Base-by-base conservation (phyloP, 2,797 vertebrate species). In the Sebastolobus alascanus region DNA sequence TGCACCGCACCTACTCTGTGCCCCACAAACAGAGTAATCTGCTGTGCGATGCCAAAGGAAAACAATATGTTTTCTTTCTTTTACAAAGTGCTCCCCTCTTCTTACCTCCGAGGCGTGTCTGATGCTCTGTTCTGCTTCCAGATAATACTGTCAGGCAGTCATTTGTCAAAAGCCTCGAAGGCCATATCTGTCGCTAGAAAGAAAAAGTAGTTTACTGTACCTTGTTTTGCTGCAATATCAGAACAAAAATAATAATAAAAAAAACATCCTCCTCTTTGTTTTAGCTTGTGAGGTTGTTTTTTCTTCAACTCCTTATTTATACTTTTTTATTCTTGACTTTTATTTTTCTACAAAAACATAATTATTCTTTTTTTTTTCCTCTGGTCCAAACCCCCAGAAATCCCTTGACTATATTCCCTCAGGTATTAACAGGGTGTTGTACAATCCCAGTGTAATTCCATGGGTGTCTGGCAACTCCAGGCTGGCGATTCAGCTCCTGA, bases 101-200 rank as follows among this genome's bases (percentile, higher is more conserved):
- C 79, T 92, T 91, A 80, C 81, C 90, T 92, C 88, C 78, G 81
- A 92, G 91, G 84, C 77, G 75, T 86, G 84, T 90, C 90, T 91
- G 90, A 88, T 85, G 90, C 92, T 86, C 80, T 68, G 74, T 80
- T 92, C 92, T 88, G 81, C 90, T 92, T 87, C 89, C 82, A 90
- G 94, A 95, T 96, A 97, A 98, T 93, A 96, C 95, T 95, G 94
- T 97, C 95, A 96, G 96, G 96, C 95, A 96, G 96, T 96, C 96
- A 94, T 94, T 92, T 92, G 87, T 94, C 91, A 91, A 91, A 93
- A 89, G 88, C 92, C 90, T 91, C 89, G 37, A 93, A 92, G 92
- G 91, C 91, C 88, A 92, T 89, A 88, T 92, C 88, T 94, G 88
- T 92, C 76, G 69, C 89, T 89, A 90, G 80, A 92, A 92, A 94